These are phyloP conservation scores for Caenorhabditis doughertyi DNA, from an alignment of 2,888 invertebrate species.

Conservation along the genomic window DNA sequence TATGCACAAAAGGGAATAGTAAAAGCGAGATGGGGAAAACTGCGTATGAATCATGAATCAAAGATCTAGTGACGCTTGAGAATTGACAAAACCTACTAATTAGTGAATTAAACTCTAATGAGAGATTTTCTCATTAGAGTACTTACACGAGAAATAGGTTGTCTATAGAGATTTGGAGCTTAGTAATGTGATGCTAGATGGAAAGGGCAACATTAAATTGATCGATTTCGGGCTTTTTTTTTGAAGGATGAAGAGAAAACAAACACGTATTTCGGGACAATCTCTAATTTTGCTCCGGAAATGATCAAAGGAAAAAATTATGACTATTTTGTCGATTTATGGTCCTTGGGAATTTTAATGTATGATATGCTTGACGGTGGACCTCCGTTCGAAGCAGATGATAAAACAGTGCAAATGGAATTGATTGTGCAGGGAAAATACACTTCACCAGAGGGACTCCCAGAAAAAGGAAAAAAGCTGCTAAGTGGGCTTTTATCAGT, in stretches of 20 bases:
- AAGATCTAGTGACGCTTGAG: too few relatives aligned
- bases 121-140: not conserved
- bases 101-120: too few relatives aligned
- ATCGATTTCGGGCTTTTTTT: constrained; percentile 7
- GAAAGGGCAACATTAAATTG: constrained; percentile 8
- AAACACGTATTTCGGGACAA: constrained; percentile 4
- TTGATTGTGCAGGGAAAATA: not conserved
- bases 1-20: too few relatives aligned
- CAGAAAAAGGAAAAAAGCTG: not conserved
- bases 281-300: constrained; percentile 12
- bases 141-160: constrained; percentile 6
- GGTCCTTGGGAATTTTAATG: constrained; percentile 5
- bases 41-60: too few relatives aligned
- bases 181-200: constrained; percentile 6
- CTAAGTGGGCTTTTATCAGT: not conserved
- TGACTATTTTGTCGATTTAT: not conserved
- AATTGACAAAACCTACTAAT: too few relatives aligned
- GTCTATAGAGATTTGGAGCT: constrained; percentile 17
- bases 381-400: not conserved
- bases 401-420: not conserved
- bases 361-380: constrained; percentile 9
- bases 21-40: too few relatives aligned
- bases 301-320: not conserved
- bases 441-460: not conserved
- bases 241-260: not conserved